Conservation (phyloP, 2,113 vertebrate species). For the Zingel zingel region DNA sequence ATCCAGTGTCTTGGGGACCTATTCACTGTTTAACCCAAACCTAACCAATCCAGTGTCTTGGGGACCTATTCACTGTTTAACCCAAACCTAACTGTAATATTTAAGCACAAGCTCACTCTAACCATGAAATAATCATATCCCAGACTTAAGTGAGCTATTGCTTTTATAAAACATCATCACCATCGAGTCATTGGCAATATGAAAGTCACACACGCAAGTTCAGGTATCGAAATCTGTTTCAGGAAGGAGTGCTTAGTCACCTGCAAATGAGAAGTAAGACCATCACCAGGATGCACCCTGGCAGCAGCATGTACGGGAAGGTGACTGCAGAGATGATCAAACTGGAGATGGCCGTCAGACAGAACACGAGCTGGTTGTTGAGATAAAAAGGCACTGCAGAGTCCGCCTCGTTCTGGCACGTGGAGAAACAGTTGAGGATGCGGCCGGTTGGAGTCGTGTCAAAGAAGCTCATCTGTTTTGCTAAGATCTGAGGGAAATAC, state of each 20-base stretch:
- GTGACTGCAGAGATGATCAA: conserved; percentile 64
- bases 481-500: conserved; percentile 73
- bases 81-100: too few relatives aligned
- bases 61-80: too few relatives aligned
- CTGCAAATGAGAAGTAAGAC: conserved; percentile 42
- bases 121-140: too few relatives aligned
- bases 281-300: conserved; percentile 67
- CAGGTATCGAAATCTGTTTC: too few relatives aligned
- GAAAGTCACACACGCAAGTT: too few relatives aligned
- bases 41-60: too few relatives aligned
- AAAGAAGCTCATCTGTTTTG: conserved; percentile 83
- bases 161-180: too few relatives aligned
- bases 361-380: conserved; percentile 84
- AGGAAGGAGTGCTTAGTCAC: background rate
- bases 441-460: conserved; percentile 84
- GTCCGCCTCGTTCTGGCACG: conserved; percentile 83
- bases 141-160: too few relatives aligned
- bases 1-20: too few relatives aligned
- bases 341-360: conserved; percentile 51
- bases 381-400: conserved; percentile 76
- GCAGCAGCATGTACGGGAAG: conserved; percentile 68
- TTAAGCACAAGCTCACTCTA: too few relatives aligned
- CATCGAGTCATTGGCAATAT: too few relatives aligned
- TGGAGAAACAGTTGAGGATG: conserved; percentile 86
- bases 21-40: too few relatives aligned